Evolutionary conservation across 2,888 invertebrate species (phyloP), one percentile per base, ranked within the genome.

Genomic region (Hartigia nigra): DNA sequence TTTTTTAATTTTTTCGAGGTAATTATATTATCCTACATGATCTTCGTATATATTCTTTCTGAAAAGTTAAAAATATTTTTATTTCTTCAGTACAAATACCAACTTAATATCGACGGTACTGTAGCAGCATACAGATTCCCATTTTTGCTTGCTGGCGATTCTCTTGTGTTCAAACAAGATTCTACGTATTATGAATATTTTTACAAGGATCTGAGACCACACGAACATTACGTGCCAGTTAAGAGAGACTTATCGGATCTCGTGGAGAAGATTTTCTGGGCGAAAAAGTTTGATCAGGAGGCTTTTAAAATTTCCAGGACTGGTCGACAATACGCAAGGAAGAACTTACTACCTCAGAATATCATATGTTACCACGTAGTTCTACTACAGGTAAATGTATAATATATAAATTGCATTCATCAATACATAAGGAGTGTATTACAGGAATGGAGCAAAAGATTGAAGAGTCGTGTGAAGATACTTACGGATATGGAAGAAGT

Each of bases 151-250:
- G 96, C 95, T 74, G 98, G 98, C 1, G 96, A 97, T 87, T 95
- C 97, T 0, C 92, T 98, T 80, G 95, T 98, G 23, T 93, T 99
- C 23, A 99, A 99, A 92, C 98, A 98, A 92, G 95, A 96, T 36
- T 99, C 99, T 0, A 94, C 95, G n/a, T 99, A 97, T 92, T 97
- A 98, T 91, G 99, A 99, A 93, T 96, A 97, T 92, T 99, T 98
- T 92, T 99, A 99, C 90, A 92, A 93, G 70, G 93, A 96, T 84
- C 92, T 98, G 14, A 89, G 93, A 79, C 95, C 97, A 1, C 95
- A 95, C 92, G 92, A 94, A 85, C 98, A 99, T 92, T 99, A 95
- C 91, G 92, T 99, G 78, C 96, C 98, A 12, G 93, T 98, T 69
- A 95, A 95, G 87, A 92, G 93, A 74, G 96, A 98, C 91, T 92